Percentiles rank a stretch among this genome's conserved stretches.
Evolutionary conservation across 2,113 vertebrate genomes (phyloP).

Genomic region (Rhodinocichla rosea): DNA sequence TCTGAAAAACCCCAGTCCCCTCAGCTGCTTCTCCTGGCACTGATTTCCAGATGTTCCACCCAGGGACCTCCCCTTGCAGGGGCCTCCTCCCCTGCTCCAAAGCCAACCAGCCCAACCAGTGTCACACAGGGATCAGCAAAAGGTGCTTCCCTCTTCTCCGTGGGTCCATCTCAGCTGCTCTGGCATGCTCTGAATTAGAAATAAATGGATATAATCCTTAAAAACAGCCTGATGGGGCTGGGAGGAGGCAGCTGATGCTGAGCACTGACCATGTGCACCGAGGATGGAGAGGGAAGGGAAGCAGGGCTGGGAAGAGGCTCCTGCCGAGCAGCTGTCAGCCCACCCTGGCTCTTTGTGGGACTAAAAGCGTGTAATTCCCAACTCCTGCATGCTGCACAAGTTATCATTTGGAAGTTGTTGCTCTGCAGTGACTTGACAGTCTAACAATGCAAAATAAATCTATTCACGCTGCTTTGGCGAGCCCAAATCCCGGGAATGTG

Average conservation of each 20-base stretch:
- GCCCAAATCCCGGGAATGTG: slow-evolving; percentile 60
- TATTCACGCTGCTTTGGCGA: slow-evolving; percentile 68
- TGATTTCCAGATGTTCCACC: neutral
- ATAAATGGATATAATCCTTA: slow-evolving; percentile 9
- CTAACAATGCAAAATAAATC: slow-evolving; percentile 78
- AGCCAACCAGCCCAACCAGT: neutral
- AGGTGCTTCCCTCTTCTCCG: neutral
- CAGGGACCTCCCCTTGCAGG: neutral
- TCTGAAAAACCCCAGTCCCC: neutral
- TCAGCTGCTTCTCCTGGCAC: neutral
- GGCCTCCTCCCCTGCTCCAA: neutral
- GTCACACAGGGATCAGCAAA: neutral
- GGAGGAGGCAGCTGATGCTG: neutral
- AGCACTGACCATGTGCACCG: neutral
- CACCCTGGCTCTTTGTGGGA: neutral
- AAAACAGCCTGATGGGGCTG: neutral
- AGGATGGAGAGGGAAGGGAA: neutral
- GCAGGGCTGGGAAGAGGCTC: neutral
- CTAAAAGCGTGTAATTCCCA: slow-evolving; percentile 68
- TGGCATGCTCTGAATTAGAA: neutral
- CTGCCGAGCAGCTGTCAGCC: slow-evolving; percentile 8
- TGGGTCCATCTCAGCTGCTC: neutral
- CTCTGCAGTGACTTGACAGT: slow-evolving; percentile 72
- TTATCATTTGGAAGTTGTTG: slow-evolving; percentile 70
- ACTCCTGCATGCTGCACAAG: slow-evolving; percentile 56